A percentile compares a stretch with the other conserved stretches of the same genome.
These are phyloP conservation scores for Eira barbara DNA, from an alignment of 2,113 vertebrate species.

Conservation along the genomic window DNA sequence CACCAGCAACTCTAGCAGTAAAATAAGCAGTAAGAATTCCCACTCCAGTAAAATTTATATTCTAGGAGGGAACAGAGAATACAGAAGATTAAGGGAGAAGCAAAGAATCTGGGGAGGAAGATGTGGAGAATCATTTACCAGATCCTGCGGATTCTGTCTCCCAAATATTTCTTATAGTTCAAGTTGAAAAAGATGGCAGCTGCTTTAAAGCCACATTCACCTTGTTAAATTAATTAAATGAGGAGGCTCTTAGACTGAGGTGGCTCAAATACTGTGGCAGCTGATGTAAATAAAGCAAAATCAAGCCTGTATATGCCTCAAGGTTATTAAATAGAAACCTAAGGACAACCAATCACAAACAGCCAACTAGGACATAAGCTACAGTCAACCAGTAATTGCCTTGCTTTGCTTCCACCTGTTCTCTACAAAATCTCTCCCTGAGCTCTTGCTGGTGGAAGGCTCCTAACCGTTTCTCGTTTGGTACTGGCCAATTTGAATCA, in stretches of 20 bases:
- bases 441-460: background rate
- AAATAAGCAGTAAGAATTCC: background rate
- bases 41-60: background rate
- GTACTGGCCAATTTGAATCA: background rate
- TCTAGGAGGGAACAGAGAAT: background rate
- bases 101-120: background rate
- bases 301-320: background rate
- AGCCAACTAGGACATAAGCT: background rate
- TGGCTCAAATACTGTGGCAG: background rate
- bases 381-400: background rate
- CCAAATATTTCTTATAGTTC: background rate
- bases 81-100: background rate
- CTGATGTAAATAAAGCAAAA: background rate
- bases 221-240: background rate
- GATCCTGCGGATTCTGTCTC: background rate
- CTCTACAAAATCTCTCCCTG: background rate
- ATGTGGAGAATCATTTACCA: background rate
- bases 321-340: background rate
- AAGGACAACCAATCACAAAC: background rate
- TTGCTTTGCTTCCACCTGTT: background rate
- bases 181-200: background rate
- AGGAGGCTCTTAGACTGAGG: background rate
- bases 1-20: background rate
- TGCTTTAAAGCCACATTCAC: background rate
- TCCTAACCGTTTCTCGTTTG: background rate